Percentiles rank a stretch among this genome's conserved stretches.
Conservation (phyloP, 2,113 vertebrate genomes). For the Copsychus sechellarum region DNA sequence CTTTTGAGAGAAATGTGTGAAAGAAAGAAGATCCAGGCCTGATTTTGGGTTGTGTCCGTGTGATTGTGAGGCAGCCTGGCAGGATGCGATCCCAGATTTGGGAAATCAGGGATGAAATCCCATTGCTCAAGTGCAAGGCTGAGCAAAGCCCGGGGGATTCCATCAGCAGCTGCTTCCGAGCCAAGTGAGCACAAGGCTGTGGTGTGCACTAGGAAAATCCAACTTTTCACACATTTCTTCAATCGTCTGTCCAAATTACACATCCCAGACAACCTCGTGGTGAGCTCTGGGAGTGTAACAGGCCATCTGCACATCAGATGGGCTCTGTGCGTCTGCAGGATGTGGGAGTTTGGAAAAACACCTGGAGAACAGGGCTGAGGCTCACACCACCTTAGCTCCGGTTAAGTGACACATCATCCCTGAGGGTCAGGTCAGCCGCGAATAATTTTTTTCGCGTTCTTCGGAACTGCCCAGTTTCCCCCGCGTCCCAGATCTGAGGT, state of each 20-base stretch:
- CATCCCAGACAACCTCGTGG: neutral
- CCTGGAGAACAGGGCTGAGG: neutral
- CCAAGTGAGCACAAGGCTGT: fast-evolving
- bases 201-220: fast-evolving
- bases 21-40: neutral
- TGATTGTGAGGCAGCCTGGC: neutral
- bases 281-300: neutral
- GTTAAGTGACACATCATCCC: neutral
- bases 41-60: fast-evolving
- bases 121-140: neutral
- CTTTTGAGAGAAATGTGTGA: neutral
- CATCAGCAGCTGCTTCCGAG: fast-evolving
- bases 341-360: fast-evolving
- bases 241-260: fast-evolving
- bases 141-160: neutral
- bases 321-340: neutral
- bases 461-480: fast-evolving
- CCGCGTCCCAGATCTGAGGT: fast-evolving
- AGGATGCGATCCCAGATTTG: neutral
- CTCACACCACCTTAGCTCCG: fast-evolving
- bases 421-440: fast-evolving
- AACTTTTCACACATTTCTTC: fast-evolving
- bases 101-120: neutral
- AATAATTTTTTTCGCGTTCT: fast-evolving
- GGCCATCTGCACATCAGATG: neutral